Conservation (phyloP, 2,888 invertebrate genomes). For the Lasioglossum oenotherae region DNA sequence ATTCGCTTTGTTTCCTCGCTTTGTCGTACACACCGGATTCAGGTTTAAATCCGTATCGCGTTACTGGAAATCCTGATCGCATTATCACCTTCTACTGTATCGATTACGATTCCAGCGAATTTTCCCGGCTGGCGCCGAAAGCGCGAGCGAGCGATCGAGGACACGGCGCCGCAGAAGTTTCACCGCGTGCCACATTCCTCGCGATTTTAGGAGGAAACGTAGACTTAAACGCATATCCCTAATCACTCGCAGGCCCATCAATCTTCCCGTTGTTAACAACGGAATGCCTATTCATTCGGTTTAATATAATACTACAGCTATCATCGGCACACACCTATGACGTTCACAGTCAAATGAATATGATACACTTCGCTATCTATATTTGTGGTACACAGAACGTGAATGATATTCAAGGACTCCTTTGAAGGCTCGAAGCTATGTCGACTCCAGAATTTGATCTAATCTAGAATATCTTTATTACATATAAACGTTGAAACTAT, state of each 20-base stretch:
- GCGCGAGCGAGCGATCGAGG: background rate
- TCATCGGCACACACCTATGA: no score
- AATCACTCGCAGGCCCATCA: background rate
- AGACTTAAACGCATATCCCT: background rate
- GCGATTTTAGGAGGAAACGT: background rate
- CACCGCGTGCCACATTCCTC: conserved; percentile 1
- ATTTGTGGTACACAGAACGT: background rate
- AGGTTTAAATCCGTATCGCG: conserved; percentile 49
- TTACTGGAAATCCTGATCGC: conserved; percentile 42
- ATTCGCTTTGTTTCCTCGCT: conserved; percentile 53
- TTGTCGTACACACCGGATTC: conserved; percentile 48
- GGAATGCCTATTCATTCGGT: no score
- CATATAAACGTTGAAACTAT: background rate
- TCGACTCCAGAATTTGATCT: background rate
- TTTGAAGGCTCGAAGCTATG: background rate
- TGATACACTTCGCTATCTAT: background rate
- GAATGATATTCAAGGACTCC: background rate
- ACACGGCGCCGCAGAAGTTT: background rate
- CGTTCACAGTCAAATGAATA: background rate
- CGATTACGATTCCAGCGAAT: conserved; percentile 12
- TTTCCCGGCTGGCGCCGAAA: background rate
- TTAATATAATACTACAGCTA: no score
- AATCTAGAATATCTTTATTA: background rate
- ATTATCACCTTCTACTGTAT: conserved; percentile 25
- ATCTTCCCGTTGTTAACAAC: background rate